A percentile compares a stretch with the other conserved stretches of the same genome.
These are phyloP conservation scores for Catharus minimus DNA, from an alignment of 2,113 vertebrate species.

Conservation along the genomic window DNA sequence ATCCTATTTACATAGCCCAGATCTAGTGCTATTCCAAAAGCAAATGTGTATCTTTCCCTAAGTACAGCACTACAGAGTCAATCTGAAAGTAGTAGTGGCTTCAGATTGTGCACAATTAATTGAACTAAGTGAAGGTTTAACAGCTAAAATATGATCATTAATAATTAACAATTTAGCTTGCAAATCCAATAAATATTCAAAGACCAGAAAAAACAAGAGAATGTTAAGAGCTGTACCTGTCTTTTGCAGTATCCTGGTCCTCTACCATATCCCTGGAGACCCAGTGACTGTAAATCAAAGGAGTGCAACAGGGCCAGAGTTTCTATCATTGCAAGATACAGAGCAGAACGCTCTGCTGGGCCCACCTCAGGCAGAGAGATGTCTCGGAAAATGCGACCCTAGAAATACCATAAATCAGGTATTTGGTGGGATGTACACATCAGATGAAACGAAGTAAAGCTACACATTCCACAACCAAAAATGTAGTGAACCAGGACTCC, in stretches of 20 bases:
- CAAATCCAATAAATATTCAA: neutral
- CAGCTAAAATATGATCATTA: neutral
- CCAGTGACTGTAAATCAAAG: constrained; percentile 73
- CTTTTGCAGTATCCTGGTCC: constrained; percentile 87
- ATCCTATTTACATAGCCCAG: neutral
- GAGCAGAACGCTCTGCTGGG: constrained; percentile 82
- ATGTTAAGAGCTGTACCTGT: constrained; percentile 76
- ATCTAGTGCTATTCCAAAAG: neutral
- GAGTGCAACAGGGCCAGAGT: constrained; percentile 85
- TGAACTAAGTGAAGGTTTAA: neutral
- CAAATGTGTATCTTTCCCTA: fast-evolving
- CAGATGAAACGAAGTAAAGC: neutral
- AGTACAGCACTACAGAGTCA: neutral
- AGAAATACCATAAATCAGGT: neutral
- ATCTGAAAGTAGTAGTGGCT: neutral
- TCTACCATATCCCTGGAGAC: constrained; percentile 82
- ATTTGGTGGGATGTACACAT: neutral
- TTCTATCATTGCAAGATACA: constrained; percentile 86
- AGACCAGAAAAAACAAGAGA: neutral
- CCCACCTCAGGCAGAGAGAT: constrained; percentile 77
- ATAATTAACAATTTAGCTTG: neutral
- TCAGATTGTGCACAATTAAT: neutral
- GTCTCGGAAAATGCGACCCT: constrained; percentile 92
- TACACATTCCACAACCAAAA: neutral
- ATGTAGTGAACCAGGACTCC: neutral